Evolutionary conservation across 2,888 invertebrate genomes (phyloP).

Genomic region (Nyleta sp.): DNA sequence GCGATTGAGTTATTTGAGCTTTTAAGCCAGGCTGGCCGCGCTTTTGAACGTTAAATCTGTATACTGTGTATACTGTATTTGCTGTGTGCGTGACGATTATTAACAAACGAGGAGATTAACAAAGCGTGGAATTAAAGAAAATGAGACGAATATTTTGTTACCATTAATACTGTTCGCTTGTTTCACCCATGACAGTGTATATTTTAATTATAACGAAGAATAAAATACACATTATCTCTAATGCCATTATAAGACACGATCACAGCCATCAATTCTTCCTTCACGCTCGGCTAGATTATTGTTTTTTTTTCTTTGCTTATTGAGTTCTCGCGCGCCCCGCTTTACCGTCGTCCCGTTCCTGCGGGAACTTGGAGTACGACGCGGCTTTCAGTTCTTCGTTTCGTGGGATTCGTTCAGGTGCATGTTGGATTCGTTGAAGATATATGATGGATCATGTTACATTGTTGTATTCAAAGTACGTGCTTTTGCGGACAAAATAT

Average conservation of each 20-base stretch:
- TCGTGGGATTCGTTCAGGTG: too few relatives aligned
- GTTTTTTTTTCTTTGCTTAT: neutral
- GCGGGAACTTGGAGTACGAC: too few relatives aligned
- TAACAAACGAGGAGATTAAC: conserved; percentile 71
- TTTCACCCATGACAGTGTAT: conserved; percentile 83
- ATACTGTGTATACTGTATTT: conserved; percentile 81
- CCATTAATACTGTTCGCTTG: conserved; percentile 82
- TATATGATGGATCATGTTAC: too few relatives aligned
- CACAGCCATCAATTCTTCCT: conserved; percentile 44
- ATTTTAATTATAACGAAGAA: conserved; percentile 82
- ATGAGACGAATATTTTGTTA: conserved; percentile 82
- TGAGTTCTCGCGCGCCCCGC: too few relatives aligned
- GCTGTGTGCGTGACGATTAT: conserved; percentile 74
- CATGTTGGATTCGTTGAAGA: too few relatives aligned
- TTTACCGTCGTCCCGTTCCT: too few relatives aligned
- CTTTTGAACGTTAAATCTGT: conserved; percentile 79
- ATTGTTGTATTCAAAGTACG: too few relatives aligned
- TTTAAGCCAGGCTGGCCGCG: conserved; percentile 75
- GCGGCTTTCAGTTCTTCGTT: too few relatives aligned
- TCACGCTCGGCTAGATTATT: too few relatives aligned
- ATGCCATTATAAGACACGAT: conserved; percentile 64
- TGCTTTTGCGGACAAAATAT: neutral
- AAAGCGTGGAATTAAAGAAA: conserved; percentile 77
- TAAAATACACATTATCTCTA: conserved; percentile 76
- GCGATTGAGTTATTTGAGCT: conserved; percentile 50